Evolutionary conservation across 2,888 invertebrate genomes (phyloP).

Genomic region (Molanna angustata): DNA sequence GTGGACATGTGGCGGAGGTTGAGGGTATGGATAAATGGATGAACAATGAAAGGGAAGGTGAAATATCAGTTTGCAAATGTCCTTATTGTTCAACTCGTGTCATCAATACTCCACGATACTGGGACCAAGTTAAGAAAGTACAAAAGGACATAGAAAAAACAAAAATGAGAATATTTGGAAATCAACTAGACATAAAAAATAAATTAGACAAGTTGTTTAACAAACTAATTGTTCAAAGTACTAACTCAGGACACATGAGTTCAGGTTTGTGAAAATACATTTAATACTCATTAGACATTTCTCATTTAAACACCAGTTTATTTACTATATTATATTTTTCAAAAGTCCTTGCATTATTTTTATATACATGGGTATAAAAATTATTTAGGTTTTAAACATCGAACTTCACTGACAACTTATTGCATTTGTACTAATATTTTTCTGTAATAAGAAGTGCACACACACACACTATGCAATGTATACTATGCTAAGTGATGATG

Average conservation of each 20-base stretch:
- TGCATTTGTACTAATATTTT: too few species aligned
- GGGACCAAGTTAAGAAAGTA: conserved; percentile 48
- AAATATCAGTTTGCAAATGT: conserved; percentile 44
- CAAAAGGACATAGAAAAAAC: conserved; percentile 46
- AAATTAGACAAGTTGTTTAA: not conserved
- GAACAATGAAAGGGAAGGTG: conserved; percentile 37
- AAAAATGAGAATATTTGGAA: conserved; percentile 41
- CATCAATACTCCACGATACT: conserved; percentile 56
- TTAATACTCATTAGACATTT: too few species aligned
- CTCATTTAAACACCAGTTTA: too few species aligned
- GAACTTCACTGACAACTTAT: too few species aligned
- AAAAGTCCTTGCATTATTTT: too few species aligned
- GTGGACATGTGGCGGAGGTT: conserved; percentile 51
- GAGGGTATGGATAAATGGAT: conserved; percentile 48
- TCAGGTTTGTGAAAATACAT: not conserved
- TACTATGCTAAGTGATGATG: too few species aligned
- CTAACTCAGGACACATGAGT: not conserved
- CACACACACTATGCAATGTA: too few species aligned
- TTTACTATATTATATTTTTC: too few species aligned
- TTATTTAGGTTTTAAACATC: too few species aligned
- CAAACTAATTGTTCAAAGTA: not conserved
- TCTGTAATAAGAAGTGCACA: too few species aligned
- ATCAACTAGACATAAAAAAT: not conserved
- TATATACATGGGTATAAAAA: too few species aligned
- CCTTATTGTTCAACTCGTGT: conserved; percentile 61